Conservation (phyloP, 2,797 vertebrate genomes). For the Remorina albescens region DNA sequence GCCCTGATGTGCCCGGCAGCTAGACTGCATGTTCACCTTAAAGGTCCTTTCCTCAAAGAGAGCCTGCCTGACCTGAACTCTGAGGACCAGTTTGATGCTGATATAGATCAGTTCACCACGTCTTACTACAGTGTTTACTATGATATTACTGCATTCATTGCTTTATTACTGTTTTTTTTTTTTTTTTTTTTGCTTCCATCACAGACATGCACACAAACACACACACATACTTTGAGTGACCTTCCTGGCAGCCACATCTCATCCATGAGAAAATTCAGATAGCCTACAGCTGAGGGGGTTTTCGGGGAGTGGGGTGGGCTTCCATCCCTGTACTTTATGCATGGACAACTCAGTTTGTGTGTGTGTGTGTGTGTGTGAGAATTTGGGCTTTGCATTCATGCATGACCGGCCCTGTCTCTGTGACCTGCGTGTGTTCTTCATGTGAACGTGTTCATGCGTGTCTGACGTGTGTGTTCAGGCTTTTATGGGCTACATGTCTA, state of each 20-base stretch:
- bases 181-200: too few relatives aligned
- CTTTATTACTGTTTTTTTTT: too few relatives aligned
- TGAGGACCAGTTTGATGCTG: too few relatives aligned
- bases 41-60: not conserved
- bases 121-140: too few relatives aligned
- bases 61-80: too few relatives aligned
- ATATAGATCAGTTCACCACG: not conserved
- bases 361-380: constrained; percentile 41
- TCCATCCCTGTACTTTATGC: constrained; percentile 26
- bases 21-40: constrained; percentile 1
- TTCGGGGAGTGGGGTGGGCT: constrained; percentile 1
- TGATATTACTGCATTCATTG: too few relatives aligned
- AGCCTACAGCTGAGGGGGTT: constrained; percentile 54
- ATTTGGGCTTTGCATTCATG: constrained; percentile 42
- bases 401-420: constrained; percentile 43
- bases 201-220: not conserved
- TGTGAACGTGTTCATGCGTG: constrained; percentile 55
- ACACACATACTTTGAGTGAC: constrained; percentile 20
- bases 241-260: constrained; percentile 46
- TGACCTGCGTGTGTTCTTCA: constrained; percentile 53
- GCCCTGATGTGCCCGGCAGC: constrained; percentile 1
- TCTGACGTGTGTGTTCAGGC: constrained; percentile 25
- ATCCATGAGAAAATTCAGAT: constrained; percentile 53
- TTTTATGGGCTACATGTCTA: constrained; percentile 38
- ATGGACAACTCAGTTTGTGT: constrained; percentile 38